Evolutionary conservation across 2,888 invertebrate species (phyloP), one percentile per base, ranked within the genome.

Genomic region (Chaetogeoica ovagalla): DNA sequence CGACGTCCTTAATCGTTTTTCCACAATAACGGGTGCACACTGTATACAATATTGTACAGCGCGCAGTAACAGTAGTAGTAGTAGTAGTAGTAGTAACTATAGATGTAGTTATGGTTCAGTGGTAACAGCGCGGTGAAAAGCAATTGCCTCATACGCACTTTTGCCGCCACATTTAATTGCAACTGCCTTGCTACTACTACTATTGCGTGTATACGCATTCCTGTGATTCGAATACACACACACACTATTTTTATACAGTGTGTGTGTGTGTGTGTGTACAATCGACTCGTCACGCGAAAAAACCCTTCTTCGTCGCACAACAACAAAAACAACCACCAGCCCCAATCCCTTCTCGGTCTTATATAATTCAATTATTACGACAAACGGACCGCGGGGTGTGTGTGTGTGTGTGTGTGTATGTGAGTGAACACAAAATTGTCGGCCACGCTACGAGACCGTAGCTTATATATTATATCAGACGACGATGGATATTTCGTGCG

Each of bases 351-450:
- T 13, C 13, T 11, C 62, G 63, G 30, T 71, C 79, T 39, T 71
- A 71, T 71, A 71, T 79, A 71, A 79, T 79, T 79, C 79, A 79
- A 79, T 79, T 71, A 79, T 57, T 65, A 43, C 70, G n/a, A 63
- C 63, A 63, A 71, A 65, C 63, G 39, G 65, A 19, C 43, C 71
- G 57, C 62, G 8, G 30, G 19, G 21, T 17, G 48, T 23, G 48
- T 55, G 55, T 21, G 74, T 43, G 19, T 15, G 48, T n/a, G 4
- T 23, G 21, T 17, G 23, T n/a, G 55, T 17, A 43, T 43, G 55
- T 19, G 9, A 62, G 62, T 30, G 23, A 62, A 1, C 39, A 39
- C 37, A 48, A 48, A 48, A 48, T 48, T 48, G 48, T 48, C 9
- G 48, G 13, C 13, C 48, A 48, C 48, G 13, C 48, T 1, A 48